Base-by-base conservation (phyloP, 2,888 invertebrate genomes). In the Hirudinaria manillensis region DNA sequence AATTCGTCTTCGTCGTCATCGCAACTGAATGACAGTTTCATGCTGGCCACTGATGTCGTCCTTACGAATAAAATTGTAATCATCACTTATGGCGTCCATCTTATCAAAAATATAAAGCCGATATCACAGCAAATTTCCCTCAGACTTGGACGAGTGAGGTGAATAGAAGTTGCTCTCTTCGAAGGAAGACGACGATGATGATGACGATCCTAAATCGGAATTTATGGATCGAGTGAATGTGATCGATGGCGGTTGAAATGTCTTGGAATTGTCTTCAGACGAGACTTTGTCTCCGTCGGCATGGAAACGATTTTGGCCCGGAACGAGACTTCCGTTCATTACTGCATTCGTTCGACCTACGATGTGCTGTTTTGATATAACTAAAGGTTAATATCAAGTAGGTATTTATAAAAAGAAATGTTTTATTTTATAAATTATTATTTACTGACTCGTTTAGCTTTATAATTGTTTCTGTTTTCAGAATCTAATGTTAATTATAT, bases 101-200 rank as follows among this genome's bases (percentile, higher is more conserved):
- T 68, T 61, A 61, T 13, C 10, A 61, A 61, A 27, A 61, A 10
- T 16, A 61, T 27, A 61, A 24, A 61, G 13, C 7, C 13, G 61
- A 61, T 61, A 19, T 27, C 61, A 29, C 61, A 61, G 29, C 61
- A 61, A 27, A 61, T 61, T 10, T 61, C 61, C 10, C 10, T 16
- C 61, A 61, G 3, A 73, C 73, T 56, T 65, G 65, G 73, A 56
- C 6, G 73, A 73, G 27, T 73, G 65, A 2, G 73, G 73, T 21
- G 56, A 56, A 36, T 73, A 73, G 73, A 73, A 73, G 38, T 73
- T 73, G 29, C 73, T 73, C 21, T 73, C 73, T 36, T 73, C 65
- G 61, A 38, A 51, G n/a, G 71, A 70, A 70, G 71, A 70, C 24
- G 36, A 36, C 13, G 36, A 29, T 24, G 68, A 67, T 67, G 67